phyloP scores from a whole-genome alignment of 2,113 vertebrate genomes.

The Aphyosemion australe region DNA sequence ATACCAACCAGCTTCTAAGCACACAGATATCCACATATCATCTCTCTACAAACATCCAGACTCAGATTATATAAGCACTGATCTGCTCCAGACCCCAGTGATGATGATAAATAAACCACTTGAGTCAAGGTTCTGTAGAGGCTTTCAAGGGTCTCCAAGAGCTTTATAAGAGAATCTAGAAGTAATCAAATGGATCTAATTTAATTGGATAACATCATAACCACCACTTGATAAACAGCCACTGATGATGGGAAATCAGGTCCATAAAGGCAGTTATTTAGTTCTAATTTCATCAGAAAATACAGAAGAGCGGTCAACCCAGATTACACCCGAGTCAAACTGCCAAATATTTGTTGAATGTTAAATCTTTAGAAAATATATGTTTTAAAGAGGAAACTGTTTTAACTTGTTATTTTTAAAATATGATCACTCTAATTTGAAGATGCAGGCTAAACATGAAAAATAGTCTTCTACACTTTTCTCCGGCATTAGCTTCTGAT shows the following conservation, averaged over 20 bases:
- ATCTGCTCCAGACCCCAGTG: slow-evolving; percentile 8
- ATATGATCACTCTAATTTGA: too few species aligned
- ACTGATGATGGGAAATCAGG: not conserved
- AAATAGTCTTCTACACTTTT: too few species aligned
- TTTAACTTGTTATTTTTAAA: too few species aligned
- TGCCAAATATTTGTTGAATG: too few species aligned
- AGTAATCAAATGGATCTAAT: slow-evolving; percentile 1
- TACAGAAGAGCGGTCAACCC: too few species aligned
- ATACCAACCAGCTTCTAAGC: slow-evolving; percentile 9
- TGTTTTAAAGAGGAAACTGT: too few species aligned
- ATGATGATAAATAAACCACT: slow-evolving; percentile 14
- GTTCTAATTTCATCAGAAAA: too few species aligned
- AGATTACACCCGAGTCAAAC: too few species aligned
- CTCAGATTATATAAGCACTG: slow-evolving; percentile 5
- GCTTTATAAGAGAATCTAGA: not conserved
- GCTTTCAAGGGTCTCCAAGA: slow-evolving; percentile 18
- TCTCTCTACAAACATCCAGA: not conserved
- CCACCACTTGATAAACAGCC: not conserved
- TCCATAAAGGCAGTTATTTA: too few species aligned
- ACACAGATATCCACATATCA: slow-evolving; percentile 8
- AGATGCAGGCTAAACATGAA: too few species aligned
- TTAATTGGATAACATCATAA: not conserved
- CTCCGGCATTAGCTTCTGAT: too few species aligned
- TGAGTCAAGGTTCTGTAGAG: not conserved
- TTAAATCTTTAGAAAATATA: too few species aligned